Evolutionary conservation across 2,113 vertebrate genomes (phyloP), one percentile per base, ranked within the genome.

Genomic region (Tupaia chinensis): DNA sequence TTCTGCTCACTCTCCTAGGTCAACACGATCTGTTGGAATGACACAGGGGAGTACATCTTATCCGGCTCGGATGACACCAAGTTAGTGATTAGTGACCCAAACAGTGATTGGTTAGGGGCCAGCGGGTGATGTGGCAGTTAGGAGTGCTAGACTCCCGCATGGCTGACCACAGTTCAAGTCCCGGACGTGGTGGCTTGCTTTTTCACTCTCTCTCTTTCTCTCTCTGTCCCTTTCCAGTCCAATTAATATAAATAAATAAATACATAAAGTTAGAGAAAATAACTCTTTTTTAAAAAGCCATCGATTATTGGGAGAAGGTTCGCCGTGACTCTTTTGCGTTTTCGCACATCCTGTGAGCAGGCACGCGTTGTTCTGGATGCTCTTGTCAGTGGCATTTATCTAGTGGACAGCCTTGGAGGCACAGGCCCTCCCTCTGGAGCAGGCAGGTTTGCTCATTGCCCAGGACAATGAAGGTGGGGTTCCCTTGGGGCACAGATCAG

Each of bases 21-120:
- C 87, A 65, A 10, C 7, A 25, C 74, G 76, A 53, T 12, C 16
- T 91, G 13, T 25, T 99, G 12, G 73, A 88, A 17, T 82, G 73
- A 32, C 54, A 20, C 34, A 80, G 68, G 44, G 91, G 72, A 69
- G 98, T 99, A 25, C 61, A 20, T 60, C 68, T 0, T 29, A 32
- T 17, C n/a, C 29, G n/a, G n/a, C 87, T 90, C 34, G 61, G 44
- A 29, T 6, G 0, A 99, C 90, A 99, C 99, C 92, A 99, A 99
- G 97, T 97, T 99, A 99, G 99, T 99, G 91, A 99, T 99, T 96
- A 99, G 99, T 83, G 99, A 99, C 98, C 99, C 83, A 87, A 44
- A 44, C 44, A 44, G 44, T 44, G 44, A 44, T 44, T 44, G 44
- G 44, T 44, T 44, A 44, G 44, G 44, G 44, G 44, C 44, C 44